Percentiles rank a stretch among this genome's conserved stretches.
Evolutionary conservation across 1,140 invertebrate genomes (phyloP).

Genomic region (Leptonema lineaticorne): DNA sequence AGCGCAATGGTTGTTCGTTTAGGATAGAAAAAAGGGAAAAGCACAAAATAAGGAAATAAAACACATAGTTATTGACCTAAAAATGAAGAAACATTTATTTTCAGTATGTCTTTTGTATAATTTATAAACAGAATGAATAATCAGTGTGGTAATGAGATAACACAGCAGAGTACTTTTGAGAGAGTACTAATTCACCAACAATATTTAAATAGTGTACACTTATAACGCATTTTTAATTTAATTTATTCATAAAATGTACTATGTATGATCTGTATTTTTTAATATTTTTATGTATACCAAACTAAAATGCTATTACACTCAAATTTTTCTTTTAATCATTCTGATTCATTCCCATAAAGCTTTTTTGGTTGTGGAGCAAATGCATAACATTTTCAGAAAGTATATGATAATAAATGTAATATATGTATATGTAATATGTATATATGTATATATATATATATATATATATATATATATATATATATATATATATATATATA

Average conservation of each 20-base stretch:
- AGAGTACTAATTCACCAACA: slow-evolving; percentile 55
- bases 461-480: too few species aligned
- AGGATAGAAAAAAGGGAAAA: not conserved
- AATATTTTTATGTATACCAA: slow-evolving; percentile 39
- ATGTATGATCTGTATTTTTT: slow-evolving; percentile 37
- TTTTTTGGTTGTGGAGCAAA: slow-evolving; percentile 26
- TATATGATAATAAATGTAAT: too few species aligned
- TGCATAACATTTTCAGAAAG: slow-evolving; percentile 10
- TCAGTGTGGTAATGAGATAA: slow-evolving; percentile 50
- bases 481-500: slow-evolving; percentile 10
- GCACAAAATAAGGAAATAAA: slow-evolving; percentile 49
- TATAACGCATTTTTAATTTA: slow-evolving; percentile 26
- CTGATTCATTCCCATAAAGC: slow-evolving; percentile 22
- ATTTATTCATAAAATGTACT: slow-evolving; percentile 36
- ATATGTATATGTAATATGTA: not conserved
- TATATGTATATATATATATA: too few species aligned
- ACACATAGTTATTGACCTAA: slow-evolving; percentile 64
- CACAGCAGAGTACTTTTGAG: slow-evolving; percentile 53
- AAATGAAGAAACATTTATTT: slow-evolving; percentile 74
- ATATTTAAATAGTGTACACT: slow-evolving; percentile 45
- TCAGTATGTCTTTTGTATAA: slow-evolving; percentile 62
- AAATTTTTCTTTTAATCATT: slow-evolving; percentile 33
- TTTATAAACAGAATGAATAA: slow-evolving; percentile 59
- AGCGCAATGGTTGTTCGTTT: too few species aligned
- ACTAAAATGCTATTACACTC: slow-evolving; percentile 40